Evolutionary conservation across 2,113 vertebrate species (phyloP).

Genomic region (Seriola quinqueradiata): DNA sequence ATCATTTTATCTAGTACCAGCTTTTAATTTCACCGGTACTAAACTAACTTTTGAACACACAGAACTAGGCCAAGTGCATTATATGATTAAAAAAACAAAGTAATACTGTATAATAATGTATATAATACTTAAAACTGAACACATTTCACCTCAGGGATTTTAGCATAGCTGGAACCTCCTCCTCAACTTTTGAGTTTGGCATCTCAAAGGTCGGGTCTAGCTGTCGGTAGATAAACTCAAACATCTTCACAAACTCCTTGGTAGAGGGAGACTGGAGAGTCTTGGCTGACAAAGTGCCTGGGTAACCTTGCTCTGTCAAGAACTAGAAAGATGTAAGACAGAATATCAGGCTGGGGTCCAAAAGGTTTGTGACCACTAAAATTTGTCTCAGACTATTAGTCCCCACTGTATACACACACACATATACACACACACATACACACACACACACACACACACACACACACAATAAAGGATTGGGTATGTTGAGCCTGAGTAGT

Average conservation of each 20-base stretch:
- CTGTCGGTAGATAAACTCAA: slow-evolving; percentile 91
- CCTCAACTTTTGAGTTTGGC: slow-evolving; percentile 93
- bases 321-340: slow-evolving; percentile 83
- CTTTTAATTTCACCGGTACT: background rate
- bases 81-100: background rate
- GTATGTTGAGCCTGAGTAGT: too few relatives aligned
- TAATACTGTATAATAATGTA: background rate
- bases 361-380: too few relatives aligned
- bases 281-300: slow-evolving; percentile 88
- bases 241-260: slow-evolving; percentile 97
- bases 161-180: slow-evolving; percentile 93
- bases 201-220: slow-evolving; percentile 91
- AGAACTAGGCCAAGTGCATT: background rate
- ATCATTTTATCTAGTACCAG: background rate
- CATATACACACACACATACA: too few relatives aligned
- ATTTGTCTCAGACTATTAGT: too few relatives aligned
- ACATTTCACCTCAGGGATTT: slow-evolving; percentile 90
- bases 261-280: slow-evolving; percentile 93
- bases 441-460: too few relatives aligned
- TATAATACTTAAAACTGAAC: background rate
- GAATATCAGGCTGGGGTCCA: background rate
- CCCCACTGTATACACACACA: too few relatives aligned
- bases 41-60: background rate
- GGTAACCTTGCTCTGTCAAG: slow-evolving; percentile 89
- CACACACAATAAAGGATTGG: too few relatives aligned